phyloP scores from a whole-genome alignment of 37 sponge, comb jelly and placozoan species.

The Tethya wilhelma region DNA sequence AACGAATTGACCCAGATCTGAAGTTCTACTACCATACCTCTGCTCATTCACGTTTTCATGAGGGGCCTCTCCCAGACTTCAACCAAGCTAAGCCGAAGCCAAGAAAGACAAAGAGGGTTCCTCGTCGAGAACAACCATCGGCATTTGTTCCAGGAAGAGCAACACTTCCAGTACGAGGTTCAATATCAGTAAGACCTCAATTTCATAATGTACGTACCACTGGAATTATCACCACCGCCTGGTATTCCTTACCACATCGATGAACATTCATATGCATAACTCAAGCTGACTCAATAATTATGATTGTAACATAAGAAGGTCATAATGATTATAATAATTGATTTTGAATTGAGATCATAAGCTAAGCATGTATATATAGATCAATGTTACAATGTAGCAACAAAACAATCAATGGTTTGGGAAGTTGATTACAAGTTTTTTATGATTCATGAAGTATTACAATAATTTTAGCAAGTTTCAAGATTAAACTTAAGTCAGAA shows the following conservation, averaged over 20 bases:
- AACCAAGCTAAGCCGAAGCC: neutral
- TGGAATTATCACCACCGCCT: conserved; percentile 11
- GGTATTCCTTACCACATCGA: neutral
- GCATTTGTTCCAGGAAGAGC: conserved; percentile 24
- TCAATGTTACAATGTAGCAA: no score
- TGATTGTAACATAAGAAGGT: no score
- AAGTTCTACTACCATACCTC: conserved; percentile 43
- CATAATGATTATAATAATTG: no score
- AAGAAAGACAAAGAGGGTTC: neutral
- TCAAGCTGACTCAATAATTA: no score
- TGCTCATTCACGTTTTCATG: conserved; percentile 13
- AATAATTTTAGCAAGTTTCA: no score
- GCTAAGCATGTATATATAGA: no score
- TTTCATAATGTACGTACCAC: conserved; percentile 17
- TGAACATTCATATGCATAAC: conserved; percentile 18
- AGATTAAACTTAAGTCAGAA: no score
- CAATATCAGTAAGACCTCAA: neutral
- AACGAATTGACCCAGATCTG: conserved; percentile 27
- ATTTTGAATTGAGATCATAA: no score
- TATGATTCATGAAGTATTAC: no score
- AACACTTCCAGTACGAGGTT: conserved; percentile 15
- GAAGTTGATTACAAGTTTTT: no score
- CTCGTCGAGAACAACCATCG: conserved; percentile 14
- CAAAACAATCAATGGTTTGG: no score
- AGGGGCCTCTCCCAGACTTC: conserved; percentile 15